Conservation (phyloP, 1,140 invertebrate species). For the Lordiphosa collinella region DNA sequence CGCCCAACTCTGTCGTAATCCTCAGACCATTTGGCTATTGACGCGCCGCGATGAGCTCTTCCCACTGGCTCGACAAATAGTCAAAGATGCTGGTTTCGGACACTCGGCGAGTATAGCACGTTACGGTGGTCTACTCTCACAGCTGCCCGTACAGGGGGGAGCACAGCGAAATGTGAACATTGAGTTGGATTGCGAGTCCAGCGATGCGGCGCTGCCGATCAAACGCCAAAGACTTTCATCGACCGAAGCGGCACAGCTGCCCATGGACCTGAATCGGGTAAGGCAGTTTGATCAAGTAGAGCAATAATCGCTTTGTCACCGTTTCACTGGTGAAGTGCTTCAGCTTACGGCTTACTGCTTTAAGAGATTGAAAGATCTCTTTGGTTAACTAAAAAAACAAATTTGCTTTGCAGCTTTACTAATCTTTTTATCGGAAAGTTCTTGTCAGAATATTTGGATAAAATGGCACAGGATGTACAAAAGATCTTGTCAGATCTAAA, state of each 20-base stretch:
- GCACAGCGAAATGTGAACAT: constrained; percentile 16
- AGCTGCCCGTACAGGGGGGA: constrained; percentile 43
- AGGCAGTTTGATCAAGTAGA: constrained; percentile 50
- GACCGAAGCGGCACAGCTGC: constrained; percentile 59
- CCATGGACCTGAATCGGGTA: constrained; percentile 70
- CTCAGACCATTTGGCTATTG: constrained; percentile 85
- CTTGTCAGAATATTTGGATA: constrained; percentile 44
- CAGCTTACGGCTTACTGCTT: constrained; percentile 46
- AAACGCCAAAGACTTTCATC: constrained; percentile 68
- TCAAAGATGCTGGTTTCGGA: constrained; percentile 92
- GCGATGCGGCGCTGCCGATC: constrained; percentile 43
- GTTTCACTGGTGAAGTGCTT: constrained; percentile 57
- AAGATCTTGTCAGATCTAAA: no score
- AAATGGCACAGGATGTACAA: background rate
- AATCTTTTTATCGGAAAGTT: constrained; percentile 16
- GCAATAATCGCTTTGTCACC: constrained; percentile 25
- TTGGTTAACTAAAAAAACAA: constrained; percentile 18
- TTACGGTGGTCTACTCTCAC: constrained; percentile 61
- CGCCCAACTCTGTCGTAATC: constrained; percentile 91
- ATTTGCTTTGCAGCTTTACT: constrained; percentile 60
- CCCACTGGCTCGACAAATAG: constrained; percentile 95
- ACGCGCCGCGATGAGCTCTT: constrained; percentile 97
- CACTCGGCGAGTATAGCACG: constrained; percentile 76
- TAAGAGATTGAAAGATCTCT: background rate
- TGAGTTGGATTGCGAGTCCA: constrained; percentile 66